Percentiles rank a stretch among this genome's conserved stretches.
Evolutionary conservation across 2,797 vertebrate species (phyloP).

Genomic region (Microchirus variegatus): DNA sequence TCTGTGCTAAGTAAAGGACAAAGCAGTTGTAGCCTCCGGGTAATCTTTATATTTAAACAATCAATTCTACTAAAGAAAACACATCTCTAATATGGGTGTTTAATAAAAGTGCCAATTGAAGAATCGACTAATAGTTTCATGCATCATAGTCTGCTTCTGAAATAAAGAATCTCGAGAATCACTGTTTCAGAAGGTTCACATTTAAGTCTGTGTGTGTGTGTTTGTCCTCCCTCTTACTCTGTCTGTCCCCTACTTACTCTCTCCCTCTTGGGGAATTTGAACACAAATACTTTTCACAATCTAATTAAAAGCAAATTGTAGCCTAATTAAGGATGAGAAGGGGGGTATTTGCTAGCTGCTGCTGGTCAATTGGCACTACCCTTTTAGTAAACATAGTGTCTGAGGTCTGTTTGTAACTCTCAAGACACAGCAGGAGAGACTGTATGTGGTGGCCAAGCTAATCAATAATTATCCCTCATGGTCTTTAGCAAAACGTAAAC

Average conservation of each 20-base stretch:
- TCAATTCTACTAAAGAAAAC: no score
- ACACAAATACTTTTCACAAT: slow-evolving; percentile 42
- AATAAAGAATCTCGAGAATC: slow-evolving; percentile 20
- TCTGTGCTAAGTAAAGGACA: background rate
- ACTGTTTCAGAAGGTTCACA: slow-evolving; percentile 13
- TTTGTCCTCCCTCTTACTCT: background rate
- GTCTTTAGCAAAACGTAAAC: slow-evolving; percentile 7
- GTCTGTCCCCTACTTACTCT: background rate
- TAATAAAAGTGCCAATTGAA: slow-evolving; percentile 16
- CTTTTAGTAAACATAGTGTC: slow-evolving; percentile 43
- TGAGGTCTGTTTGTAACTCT: slow-evolving; percentile 1
- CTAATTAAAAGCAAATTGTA: slow-evolving; percentile 59
- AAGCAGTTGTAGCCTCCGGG: slow-evolving; percentile 14
- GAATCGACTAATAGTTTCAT: slow-evolving; percentile 20
- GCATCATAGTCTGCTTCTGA: slow-evolving; percentile 17
- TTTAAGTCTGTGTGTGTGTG: background rate
- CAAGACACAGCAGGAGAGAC: slow-evolving; percentile 17
- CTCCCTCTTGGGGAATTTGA: slow-evolving; percentile 44
- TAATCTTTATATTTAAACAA: background rate
- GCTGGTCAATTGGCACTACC: slow-evolving; percentile 37
- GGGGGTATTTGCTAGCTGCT: slow-evolving; percentile 30
- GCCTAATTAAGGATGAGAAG: slow-evolving; percentile 46
- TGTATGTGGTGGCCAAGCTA: slow-evolving; percentile 7
- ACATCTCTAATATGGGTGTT: background rate
- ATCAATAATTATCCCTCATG: slow-evolving; percentile 2